phyloP scores from a whole-genome alignment of 1,140 invertebrate genomes.

The honey bee (Apis mellifera) region DNA sequence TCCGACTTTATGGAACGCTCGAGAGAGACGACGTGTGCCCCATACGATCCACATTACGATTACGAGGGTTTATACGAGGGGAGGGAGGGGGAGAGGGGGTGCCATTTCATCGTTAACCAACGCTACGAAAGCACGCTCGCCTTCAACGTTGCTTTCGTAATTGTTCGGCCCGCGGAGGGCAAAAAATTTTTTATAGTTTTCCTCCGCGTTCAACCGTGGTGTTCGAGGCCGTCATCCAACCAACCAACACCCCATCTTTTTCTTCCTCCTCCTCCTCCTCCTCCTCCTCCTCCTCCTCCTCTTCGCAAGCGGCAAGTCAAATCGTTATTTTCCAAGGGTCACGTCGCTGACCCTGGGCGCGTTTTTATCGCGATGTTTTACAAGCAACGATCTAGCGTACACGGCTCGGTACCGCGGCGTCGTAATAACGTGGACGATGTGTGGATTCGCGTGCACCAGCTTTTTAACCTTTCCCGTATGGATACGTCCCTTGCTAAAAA shows the following conservation, averaged over 20 bases:
- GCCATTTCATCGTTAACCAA: too few relatives aligned
- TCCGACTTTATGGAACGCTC: constrained; percentile 53
- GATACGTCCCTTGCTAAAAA: not conserved
- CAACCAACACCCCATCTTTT: not conserved
- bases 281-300: too few relatives aligned
- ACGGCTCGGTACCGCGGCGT: too few relatives aligned
- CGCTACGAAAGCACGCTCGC: not conserved
- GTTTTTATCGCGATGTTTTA: constrained; percentile 57
- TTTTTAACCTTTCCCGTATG: not conserved
- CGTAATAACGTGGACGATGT: not conserved
- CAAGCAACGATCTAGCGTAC: constrained; percentile 28
- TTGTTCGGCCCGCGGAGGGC: constrained; percentile 44
- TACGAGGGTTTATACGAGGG: constrained; percentile 9
- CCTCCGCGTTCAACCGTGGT: not conserved
- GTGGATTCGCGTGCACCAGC: not conserved
- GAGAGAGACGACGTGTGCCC: constrained; percentile 28
- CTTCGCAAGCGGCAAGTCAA: constrained; percentile 26
- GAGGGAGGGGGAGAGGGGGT: too few relatives aligned
- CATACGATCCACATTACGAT: constrained; percentile 55
- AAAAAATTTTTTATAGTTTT: constrained; percentile 56
- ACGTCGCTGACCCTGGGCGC: constrained; percentile 13
- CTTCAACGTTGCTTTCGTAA: constrained; percentile 32
- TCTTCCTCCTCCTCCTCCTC: not conserved
- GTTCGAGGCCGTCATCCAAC: not conserved
- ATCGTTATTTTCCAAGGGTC: constrained; percentile 51